A percentile compares a stretch with the other conserved stretches of the same genome.
Evolutionary conservation across 2,797 vertebrate species (phyloP).

Genomic region (Carduelis carduelis): DNA sequence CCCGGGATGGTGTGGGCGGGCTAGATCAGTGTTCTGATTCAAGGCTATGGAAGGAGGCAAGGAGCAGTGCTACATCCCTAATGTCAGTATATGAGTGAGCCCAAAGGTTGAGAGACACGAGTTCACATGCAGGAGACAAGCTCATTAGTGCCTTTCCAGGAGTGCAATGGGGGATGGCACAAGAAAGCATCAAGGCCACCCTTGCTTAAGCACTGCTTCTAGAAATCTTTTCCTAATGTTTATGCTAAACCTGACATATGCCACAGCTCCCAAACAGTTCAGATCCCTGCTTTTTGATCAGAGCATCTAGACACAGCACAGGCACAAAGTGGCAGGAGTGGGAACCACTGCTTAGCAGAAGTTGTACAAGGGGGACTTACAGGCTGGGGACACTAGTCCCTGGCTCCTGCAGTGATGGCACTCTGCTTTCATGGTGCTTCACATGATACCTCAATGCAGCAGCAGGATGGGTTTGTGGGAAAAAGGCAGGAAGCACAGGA

Average conservation of each 20-base stretch:
- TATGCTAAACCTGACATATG: neutral
- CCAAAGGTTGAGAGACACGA: rapidly evolving
- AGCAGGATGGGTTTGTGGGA: neutral
- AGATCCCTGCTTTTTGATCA: neutral
- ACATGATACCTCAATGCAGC: neutral
- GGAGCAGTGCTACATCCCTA: neutral
- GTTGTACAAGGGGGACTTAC: neutral
- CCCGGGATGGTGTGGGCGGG: neutral
- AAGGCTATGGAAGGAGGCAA: neutral
- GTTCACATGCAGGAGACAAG: neutral
- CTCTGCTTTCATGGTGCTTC: neutral
- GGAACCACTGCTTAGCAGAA: neutral
- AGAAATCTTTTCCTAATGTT: neutral
- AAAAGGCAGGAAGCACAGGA: neutral
- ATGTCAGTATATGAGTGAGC: neutral
- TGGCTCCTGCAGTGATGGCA: neutral
- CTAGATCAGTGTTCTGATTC: neutral
- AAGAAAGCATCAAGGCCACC: neutral
- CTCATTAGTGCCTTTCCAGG: neutral
- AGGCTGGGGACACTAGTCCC: neutral
- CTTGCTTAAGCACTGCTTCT: neutral
- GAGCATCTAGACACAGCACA: neutral
- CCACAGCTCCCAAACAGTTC: neutral
- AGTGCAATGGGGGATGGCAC: neutral
- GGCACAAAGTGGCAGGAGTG: neutral